Base-by-base conservation (phyloP, 2,797 vertebrate genomes). In the Coregonus ussuriensis region DNA sequence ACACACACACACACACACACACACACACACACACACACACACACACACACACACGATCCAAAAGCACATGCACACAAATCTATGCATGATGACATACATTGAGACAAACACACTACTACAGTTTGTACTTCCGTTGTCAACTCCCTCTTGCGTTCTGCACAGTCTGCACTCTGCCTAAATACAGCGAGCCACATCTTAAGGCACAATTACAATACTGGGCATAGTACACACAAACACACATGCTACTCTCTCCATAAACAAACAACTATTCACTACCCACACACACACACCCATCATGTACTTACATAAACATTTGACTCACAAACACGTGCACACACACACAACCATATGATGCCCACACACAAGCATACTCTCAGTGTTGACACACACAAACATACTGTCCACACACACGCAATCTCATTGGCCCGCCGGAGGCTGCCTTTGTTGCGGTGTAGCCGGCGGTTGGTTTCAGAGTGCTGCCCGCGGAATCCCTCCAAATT, bases 161-260 rank as follows among this genome's bases (percentile, higher is more conserved):
- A 84, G 71, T 81, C 85, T 90, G 84, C 66, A 80, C 84, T 89
- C 85, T 89, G 88, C 85, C 90, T 92, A 88, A 91, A 88, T 82
- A 82, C 59, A 86, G 88, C 77, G 35, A 31, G 77, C 92, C 88
- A 90, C 88, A 93, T 91, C 88, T 85, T 53, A 83, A 84, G 84
- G 74, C 66, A 77, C 83, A 83, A 90, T 90, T 91, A 88, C 82
- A 91, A 89, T 84, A 86, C 83, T 84, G 76, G 78, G 80, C 47
- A 74, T 88, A 79, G 67, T 82, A 76, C 83, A 81, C 80, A 75
- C 74, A 78, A 75, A 74, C 54, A 82, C 56, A 76, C 66, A 16
- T 76, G 75, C 25, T 11, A 0, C 29, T 4, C 67, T 2, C n/a
- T 29, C 71, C 21, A 72, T 72, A 72, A 54, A 54, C 51, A 0